A percentile compares a stretch with the other conserved stretches of the same genome.
These are phyloP conservation scores for Ptiloglossa arizonensis DNA, from an alignment of 1,140 invertebrate species.

Conservation along the genomic window DNA sequence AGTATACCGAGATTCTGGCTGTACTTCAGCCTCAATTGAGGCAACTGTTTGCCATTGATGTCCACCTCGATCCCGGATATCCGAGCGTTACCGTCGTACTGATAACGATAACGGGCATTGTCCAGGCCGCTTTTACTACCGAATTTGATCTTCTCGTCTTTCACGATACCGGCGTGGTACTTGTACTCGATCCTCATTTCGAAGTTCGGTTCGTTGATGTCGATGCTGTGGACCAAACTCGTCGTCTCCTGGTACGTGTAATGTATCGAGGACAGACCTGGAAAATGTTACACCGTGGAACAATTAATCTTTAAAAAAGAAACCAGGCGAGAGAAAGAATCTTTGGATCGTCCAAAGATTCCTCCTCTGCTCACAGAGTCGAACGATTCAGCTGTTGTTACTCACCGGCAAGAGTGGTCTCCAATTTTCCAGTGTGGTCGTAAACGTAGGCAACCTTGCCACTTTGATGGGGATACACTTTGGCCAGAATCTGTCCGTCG, in stretches of 20 bases:
- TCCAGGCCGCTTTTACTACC: constrained; percentile 91
- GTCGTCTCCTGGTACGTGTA: constrained; percentile 94
- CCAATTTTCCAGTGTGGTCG: constrained; percentile 90
- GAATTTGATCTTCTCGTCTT: constrained; percentile 93
- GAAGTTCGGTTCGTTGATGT: constrained; percentile 92
- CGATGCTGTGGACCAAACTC: constrained; percentile 91
- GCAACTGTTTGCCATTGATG: constrained; percentile 90
- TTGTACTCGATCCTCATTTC: constrained; percentile 94
- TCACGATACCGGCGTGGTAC: constrained; percentile 94
- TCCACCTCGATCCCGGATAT: constrained; percentile 93
- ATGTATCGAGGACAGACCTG: constrained; percentile 91
- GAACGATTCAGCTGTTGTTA: no score
- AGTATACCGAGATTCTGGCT: constrained; percentile 93
- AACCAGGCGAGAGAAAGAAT: background rate
- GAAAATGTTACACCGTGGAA: background rate
- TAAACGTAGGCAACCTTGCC: constrained; percentile 95
- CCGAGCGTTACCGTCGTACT: constrained; percentile 92
- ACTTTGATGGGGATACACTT: constrained; percentile 94
- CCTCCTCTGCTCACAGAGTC: no score
- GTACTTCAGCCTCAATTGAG: constrained; percentile 89
- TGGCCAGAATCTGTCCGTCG: constrained; percentile 92
- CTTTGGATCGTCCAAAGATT: no score
- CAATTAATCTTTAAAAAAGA: constrained; percentile 23
- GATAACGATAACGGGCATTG: constrained; percentile 93
- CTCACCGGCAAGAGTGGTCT: constrained; percentile 90